Conservation (phyloP, 2,797 vertebrate species). For the Amblyraja radiata region DNA sequence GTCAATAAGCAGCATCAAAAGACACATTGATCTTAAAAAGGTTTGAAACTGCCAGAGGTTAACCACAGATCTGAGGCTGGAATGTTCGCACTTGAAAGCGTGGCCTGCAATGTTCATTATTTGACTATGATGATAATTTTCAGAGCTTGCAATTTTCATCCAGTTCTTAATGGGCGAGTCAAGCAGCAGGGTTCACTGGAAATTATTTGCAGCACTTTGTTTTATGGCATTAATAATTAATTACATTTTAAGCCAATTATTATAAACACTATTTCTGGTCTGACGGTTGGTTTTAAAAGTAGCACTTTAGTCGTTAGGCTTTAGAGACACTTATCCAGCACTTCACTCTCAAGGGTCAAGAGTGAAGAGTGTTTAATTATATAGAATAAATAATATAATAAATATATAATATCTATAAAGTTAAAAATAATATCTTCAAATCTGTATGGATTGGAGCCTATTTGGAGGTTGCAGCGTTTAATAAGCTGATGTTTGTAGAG, state of each 20-base stretch:
- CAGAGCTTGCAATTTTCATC: neutral
- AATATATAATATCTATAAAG: no score
- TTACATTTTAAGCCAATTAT: neutral
- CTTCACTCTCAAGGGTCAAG: neutral
- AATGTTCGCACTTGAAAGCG: neutral
- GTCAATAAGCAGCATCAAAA: neutral
- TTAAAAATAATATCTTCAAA: no score
- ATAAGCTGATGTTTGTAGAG: no score
- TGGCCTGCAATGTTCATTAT: neutral
- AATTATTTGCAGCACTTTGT: neutral
- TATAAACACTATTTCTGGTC: neutral
- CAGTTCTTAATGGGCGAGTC: neutral
- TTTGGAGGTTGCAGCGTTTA: no score
- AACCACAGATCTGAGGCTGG: neutral
- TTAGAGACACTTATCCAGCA: neutral
- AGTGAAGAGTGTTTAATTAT: no score
- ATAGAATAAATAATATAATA: no score
- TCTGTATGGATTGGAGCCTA: no score
- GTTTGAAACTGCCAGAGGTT: neutral
- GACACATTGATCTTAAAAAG: conserved; percentile 4
- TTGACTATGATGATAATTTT: neutral
- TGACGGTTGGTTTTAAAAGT: neutral
- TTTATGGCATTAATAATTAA: neutral
- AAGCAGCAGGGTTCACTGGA: neutral
- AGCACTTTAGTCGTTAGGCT: no score